A percentile compares a stretch with the other conserved stretches of the same genome.
Evolutionary conservation across 2,113 vertebrate species (phyloP).

Genomic region (Myotis lucifugus): DNA sequence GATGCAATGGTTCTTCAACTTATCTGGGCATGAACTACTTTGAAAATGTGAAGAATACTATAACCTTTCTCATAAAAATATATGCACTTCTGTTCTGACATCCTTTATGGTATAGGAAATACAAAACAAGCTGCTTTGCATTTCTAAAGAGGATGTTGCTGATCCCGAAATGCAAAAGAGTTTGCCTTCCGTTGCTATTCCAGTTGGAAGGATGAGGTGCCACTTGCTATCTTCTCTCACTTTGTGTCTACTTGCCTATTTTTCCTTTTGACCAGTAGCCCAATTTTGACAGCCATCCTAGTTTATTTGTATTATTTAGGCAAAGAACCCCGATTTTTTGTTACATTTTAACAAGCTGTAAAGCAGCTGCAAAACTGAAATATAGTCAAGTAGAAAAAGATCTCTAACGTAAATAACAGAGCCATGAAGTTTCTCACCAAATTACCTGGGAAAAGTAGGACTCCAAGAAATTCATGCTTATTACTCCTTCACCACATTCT

Average conservation of each 20-base stretch:
- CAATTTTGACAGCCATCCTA: neutral
- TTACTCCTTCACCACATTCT: slow-evolving; percentile 37
- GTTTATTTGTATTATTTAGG: slow-evolving; percentile 24
- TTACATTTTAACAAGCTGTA: neutral
- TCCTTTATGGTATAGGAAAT: neutral
- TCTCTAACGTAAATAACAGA: neutral
- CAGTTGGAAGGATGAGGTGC: neutral
- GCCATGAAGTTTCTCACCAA: neutral
- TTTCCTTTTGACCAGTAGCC: neutral
- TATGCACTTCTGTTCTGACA: neutral
- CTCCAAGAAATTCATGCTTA: slow-evolving; percentile 72
- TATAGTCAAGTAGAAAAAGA: neutral
- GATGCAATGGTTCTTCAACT: neutral
- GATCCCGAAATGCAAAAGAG: neutral
- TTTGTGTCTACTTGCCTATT: neutral
- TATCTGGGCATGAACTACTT: neutral
- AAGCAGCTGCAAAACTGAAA: neutral
- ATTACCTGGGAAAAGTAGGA: slow-evolving; percentile 78
- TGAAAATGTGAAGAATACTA: slow-evolving; percentile 4
- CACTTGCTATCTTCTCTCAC: neutral
- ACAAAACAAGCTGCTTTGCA: neutral
- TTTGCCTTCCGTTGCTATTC: neutral
- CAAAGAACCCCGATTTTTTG: neutral
- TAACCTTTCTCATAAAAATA: neutral
- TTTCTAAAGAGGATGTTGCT: neutral